Base-by-base conservation (phyloP, 1,140 invertebrate species). In the Lasaia peninsularis region DNA sequence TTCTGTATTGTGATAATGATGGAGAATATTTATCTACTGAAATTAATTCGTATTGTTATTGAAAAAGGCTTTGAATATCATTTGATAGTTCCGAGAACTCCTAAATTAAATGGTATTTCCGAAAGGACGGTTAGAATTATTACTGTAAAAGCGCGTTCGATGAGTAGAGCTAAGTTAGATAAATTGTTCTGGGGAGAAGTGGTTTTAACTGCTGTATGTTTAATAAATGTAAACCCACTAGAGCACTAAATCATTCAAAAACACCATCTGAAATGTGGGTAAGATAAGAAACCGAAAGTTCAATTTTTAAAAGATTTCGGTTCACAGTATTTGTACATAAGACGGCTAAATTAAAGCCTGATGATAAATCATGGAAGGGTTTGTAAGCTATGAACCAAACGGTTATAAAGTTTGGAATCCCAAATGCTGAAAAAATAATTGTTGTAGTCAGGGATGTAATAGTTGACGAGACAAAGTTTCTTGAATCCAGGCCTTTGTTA, bases 81-180 rank as follows among this genome's bases (percentile, higher is more conserved):
- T 55, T 81, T 74, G 40, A 89, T 82, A 7, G 73, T 88, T 37
- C 75, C 86, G 37, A 75, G 86, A 56, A 90, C 83, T 8, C 89
- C 90, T 52, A 80, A 92, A 62, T 67, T 79, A 68, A 92, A 92
- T 83, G 86, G 89, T 62, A 78, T 90, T 2, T 67, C 89, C 16
- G 90, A 92, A 62, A 65, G 89, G 31, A 85, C 89, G 69, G 85
- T 83, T 56, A 60, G 79, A 31, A 88, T 86, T 12, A 73, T 91
- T 21, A 84, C 75, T 8, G 86, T 89, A 75, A 89, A 77, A 56
- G 77, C 81, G 35, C 67, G 83, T 50, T 40, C 75, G 14, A 80
- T 89, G 72, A 55, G 31, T 16, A 73, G 66, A 58, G 55, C 80
- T n/a, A 62, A 62, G 18, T 52, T 65, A 24, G 28, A 56, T 54